Evolutionary conservation across 1,140 invertebrate genomes (phyloP).

Genomic region (Papilio helenus): DNA sequence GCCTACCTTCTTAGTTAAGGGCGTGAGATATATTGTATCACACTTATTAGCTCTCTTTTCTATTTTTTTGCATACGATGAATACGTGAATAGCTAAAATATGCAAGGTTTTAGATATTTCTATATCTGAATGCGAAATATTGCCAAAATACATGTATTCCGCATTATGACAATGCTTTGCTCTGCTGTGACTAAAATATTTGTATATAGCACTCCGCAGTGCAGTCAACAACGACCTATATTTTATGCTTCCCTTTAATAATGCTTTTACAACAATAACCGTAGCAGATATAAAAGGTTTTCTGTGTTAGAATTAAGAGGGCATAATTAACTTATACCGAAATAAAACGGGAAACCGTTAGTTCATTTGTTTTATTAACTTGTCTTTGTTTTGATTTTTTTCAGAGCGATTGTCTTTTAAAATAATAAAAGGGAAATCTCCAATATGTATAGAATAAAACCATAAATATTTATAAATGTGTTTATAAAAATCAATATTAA

Average conservation of each 20-base stretch:
- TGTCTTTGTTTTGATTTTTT: background rate
- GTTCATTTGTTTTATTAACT: background rate
- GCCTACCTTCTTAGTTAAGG: too few species aligned
- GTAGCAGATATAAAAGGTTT: conserved; percentile 33
- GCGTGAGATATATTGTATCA: too few species aligned
- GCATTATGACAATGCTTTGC: conserved; percentile 29
- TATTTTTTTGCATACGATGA: background rate
- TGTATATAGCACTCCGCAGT: background rate
- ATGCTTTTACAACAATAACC: conserved; percentile 15
- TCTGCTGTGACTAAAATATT: background rate
- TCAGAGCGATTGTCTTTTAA: background rate
- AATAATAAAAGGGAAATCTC: too few species aligned
- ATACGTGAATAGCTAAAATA: background rate
- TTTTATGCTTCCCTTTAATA: background rate
- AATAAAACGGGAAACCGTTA: background rate
- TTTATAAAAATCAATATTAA: too few species aligned
- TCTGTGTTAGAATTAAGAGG: conserved; percentile 33
- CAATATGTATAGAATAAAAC: too few species aligned
- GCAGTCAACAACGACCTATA: conserved; percentile 28
- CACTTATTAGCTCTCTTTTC: background rate
- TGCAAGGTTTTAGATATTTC: background rate
- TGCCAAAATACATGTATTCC: conserved; percentile 11
- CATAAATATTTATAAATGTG: too few species aligned
- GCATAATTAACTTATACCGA: background rate
- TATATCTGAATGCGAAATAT: background rate